These are phyloP conservation scores for Chaenogobius annularis DNA, from an alignment of 2,113 vertebrate genomes.

Conservation along the genomic window DNA sequence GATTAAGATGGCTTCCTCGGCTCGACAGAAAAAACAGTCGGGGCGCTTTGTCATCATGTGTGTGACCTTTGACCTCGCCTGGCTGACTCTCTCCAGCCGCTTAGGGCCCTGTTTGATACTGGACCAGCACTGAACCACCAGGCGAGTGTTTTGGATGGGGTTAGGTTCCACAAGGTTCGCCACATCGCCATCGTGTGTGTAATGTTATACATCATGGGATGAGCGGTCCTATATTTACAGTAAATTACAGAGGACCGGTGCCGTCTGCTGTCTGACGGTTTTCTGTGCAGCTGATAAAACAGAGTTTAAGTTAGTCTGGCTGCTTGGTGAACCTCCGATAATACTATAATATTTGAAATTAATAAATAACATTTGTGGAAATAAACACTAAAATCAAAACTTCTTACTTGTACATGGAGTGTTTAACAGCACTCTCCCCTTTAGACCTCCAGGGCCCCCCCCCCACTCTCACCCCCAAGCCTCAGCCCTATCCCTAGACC, in stretches of 20 bases:
- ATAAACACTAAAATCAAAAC: too few relatives aligned
- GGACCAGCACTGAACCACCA: too few relatives aligned
- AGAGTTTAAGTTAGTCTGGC: not conserved
- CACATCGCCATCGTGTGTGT: not conserved
- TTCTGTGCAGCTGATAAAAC: not conserved
- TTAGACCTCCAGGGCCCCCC: too few relatives aligned
- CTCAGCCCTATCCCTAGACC: too few relatives aligned
- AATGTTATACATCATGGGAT: not conserved
- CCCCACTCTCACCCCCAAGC: too few relatives aligned
- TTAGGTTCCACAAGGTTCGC: too few relatives aligned
- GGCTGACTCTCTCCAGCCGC: conserved; percentile 7
- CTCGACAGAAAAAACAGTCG: conserved; percentile 66
- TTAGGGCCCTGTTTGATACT: too few relatives aligned
- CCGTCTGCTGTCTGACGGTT: not conserved
- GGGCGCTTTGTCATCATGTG: conserved; percentile 27
- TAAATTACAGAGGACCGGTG: not conserved
- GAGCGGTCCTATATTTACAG: not conserved
- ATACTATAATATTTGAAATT: not conserved
- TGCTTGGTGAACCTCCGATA: not conserved
- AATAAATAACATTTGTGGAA: too few relatives aligned
- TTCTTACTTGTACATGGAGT: too few relatives aligned
- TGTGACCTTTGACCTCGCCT: conserved; percentile 55
- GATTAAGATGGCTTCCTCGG: conserved; percentile 67
- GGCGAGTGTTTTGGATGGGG: too few relatives aligned
- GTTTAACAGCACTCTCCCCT: too few relatives aligned